Conservation (phyloP, 1,140 invertebrate species). For the Andrena cerasifolii region DNA sequence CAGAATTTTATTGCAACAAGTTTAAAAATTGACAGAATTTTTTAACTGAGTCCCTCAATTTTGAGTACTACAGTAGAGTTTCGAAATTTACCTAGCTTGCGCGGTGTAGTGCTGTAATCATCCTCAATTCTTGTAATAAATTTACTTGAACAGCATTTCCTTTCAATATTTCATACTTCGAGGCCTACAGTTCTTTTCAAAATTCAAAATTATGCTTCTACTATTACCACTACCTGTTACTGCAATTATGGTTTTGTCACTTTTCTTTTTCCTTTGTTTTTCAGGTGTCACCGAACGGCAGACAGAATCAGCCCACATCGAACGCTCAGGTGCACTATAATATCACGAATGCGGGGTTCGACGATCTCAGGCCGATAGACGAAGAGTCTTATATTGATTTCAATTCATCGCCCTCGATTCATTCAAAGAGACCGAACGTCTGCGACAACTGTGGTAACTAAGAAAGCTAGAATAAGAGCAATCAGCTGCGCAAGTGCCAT, state of each 20-base stretch:
- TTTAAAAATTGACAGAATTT: too few relatives aligned
- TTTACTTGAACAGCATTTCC: too few relatives aligned
- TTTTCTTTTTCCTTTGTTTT: neutral
- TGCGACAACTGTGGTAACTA: conserved; percentile 78
- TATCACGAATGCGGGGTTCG: conserved; percentile 59
- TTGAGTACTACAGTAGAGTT: too few relatives aligned
- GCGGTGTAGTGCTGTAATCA: too few relatives aligned
- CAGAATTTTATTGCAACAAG: too few relatives aligned
- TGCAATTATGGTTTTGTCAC: neutral
- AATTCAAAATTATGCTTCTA: too few relatives aligned
- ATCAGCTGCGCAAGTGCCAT: conserved; percentile 8
- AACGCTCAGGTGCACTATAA: conserved; percentile 69
- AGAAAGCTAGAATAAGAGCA: conserved; percentile 5
- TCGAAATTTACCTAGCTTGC: too few relatives aligned
- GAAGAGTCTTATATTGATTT: conserved; percentile 72
- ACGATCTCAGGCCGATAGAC: conserved; percentile 51
- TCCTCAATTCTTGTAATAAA: too few relatives aligned
- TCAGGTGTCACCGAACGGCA: conserved; percentile 57
- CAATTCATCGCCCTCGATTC: conserved; percentile 57
- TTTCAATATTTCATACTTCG: too few relatives aligned
- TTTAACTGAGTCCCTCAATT: too few relatives aligned
- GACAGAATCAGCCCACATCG: conserved; percentile 59
- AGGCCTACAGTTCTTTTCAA: too few relatives aligned
- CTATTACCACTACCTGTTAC: too few relatives aligned
- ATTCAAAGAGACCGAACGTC: conserved; percentile 67